Conservation (phyloP, 92 coral and sea anemone genomes). For the Epizoanthus fatuus region DNA sequence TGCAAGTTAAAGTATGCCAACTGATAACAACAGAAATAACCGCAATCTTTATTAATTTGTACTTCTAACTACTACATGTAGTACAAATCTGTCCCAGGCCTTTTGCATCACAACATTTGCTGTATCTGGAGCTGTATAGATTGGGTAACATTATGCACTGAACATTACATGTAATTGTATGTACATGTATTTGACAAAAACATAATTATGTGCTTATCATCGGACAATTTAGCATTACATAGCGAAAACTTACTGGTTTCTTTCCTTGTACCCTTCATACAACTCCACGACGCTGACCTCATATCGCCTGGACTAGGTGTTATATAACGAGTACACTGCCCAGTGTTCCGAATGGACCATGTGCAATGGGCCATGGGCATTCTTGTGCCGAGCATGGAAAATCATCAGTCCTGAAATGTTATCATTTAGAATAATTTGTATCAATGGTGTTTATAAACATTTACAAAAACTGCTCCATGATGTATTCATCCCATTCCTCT, state of each 20-base stretch:
- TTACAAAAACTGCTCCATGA: too few species aligned
- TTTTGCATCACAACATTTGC: too few species aligned
- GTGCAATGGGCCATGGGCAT: constrained; percentile 95
- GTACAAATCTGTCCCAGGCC: too few species aligned
- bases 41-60: background rate
- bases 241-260: constrained; percentile 72
- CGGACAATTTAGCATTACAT: too few species aligned
- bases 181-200: background rate
- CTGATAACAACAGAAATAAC: background rate
- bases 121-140: too few species aligned
- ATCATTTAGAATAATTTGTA: too few species aligned
- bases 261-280: constrained; percentile 95
- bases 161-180: too few species aligned
- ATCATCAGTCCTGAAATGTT: constrained; percentile 76
- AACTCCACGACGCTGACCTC: constrained; percentile 94
- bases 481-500: background rate
- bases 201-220: too few species aligned
- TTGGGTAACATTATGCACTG: too few species aligned
- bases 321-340: constrained; percentile 92
- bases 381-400: constrained; percentile 94
- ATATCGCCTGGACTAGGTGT: constrained; percentile 94
- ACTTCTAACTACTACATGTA: too few species aligned
- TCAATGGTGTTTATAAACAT: too few species aligned
- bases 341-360: constrained; percentile 99
- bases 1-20: background rate